Evolutionary conservation across 2,113 vertebrate genomes (phyloP).

Genomic region (Charadrius vociferus): DNA sequence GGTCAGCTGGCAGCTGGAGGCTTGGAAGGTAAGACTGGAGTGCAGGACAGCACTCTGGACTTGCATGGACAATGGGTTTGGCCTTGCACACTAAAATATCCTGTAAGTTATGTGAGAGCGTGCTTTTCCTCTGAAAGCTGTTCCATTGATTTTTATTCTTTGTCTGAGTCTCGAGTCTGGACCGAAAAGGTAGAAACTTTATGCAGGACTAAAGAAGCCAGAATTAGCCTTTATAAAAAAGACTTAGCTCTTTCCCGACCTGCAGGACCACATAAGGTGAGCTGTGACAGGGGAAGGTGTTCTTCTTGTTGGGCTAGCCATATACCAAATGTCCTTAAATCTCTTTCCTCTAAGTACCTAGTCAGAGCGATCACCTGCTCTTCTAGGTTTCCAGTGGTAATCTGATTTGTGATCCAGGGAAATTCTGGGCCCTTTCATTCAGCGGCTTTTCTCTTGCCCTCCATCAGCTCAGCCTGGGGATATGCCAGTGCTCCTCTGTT

Average conservation of each 20-base stretch:
- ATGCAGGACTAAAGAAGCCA: neutral
- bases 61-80: neutral
- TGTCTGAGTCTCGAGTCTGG: neutral
- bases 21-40: constrained; percentile 80
- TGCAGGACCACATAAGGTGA: neutral
- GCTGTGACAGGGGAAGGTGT: neutral
- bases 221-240: neutral
- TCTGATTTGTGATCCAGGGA: neutral
- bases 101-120: neutral
- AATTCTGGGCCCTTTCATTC: neutral
- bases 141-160: neutral
- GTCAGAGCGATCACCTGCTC: neutral
- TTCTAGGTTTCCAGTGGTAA: neutral
- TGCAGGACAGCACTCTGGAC: too few species aligned
- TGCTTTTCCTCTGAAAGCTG: neutral
- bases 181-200: neutral
- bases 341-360: neutral
- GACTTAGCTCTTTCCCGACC: neutral
- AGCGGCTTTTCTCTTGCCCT: neutral
- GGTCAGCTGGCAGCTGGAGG: constrained; percentile 77
- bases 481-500: neutral
- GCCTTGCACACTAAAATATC: too few species aligned
- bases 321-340: neutral
- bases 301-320: neutral
- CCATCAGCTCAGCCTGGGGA: neutral